Base-by-base conservation (phyloP, 2,113 vertebrate genomes). In the Pardalotus punctatus region DNA sequence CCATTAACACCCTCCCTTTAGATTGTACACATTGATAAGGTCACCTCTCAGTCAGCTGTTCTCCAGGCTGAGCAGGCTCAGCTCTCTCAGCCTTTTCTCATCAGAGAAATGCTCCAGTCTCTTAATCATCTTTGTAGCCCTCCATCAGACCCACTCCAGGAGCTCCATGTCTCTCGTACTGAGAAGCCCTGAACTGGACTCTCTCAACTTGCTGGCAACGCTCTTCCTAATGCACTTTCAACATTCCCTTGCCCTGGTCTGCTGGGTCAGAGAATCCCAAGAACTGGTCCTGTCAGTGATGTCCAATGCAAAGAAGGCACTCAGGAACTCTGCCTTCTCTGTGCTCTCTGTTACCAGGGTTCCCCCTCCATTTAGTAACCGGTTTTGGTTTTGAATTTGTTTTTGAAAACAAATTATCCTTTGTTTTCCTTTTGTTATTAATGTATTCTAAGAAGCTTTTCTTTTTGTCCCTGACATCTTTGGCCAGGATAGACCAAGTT, bases 261-360 rank as follows among this genome's bases (percentile, higher is more conserved):
- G 18, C 38, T 45, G 54, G 1, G 3, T 28, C 73, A 61, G 38
- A 53, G 27, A 23, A 51, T n/a, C n/a, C 54, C n/a, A 9, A 69
- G 62, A 35, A 25, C 3, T 40, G 4, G 1, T 67, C 36, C 33
- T 60, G 31, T 25, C 57, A 69, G 14, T 33, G 27, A 78, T 45
- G 22, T 33, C 4, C 36, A 25, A 1, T 23, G 28, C 54, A 69
- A 61, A 60, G 36, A 35, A 35, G 31, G 20, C 0, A 0, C 53
- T 36, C 36, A 36, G 22, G n/a, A 77, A 19, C 33, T 51, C 45
- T 69, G 22, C 14, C 15, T 33, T 45, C 54, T 61, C 54, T 53
- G 8, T 19, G 28, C 45, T 38, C 27, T 43, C 14, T n/a, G 23
- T 53, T 53, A 61, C 33, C 18, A 60, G 22, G 11, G 14, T 10